Conservation (phyloP, 1,140 invertebrate genomes). For the Orchesella cincta region DNA sequence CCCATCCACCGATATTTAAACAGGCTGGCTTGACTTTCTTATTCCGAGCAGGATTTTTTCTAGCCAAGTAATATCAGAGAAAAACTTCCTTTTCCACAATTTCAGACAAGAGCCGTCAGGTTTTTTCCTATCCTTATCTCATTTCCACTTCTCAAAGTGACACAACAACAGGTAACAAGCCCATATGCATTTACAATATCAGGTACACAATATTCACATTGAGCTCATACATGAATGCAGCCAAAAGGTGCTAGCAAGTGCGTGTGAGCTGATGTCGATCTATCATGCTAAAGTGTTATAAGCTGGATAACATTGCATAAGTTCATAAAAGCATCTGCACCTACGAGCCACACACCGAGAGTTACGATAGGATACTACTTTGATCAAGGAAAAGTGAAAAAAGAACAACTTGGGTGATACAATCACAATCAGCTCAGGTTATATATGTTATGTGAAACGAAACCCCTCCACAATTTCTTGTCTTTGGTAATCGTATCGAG, state of each 20-base stretch:
- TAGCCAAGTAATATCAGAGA: neutral
- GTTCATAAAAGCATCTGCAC: neutral
- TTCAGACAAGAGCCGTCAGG: neutral
- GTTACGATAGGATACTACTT: neutral
- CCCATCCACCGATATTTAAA: neutral
- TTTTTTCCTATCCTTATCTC: conserved; percentile 24
- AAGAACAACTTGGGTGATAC: conserved; percentile 7
- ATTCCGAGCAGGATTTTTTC: neutral
- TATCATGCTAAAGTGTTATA: neutral
- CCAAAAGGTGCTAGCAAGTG: neutral
- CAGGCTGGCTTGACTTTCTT: neutral
- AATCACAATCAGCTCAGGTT: neutral
- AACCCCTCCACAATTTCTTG: too few species aligned
- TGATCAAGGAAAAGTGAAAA: too few species aligned
- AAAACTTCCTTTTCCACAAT: too few species aligned
- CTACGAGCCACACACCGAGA: conserved; percentile 9
- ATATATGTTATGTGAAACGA: too few species aligned
- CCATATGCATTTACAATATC: neutral
- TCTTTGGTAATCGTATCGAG: too few species aligned
- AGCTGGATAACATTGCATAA: conserved; percentile 11
- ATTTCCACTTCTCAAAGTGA: conserved; percentile 24
- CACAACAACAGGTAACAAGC: conserved; percentile 8
- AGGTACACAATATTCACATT: neutral
- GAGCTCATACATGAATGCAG: neutral
- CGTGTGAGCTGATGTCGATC: neutral